Evolutionary conservation across 2,113 vertebrate genomes (phyloP), one percentile per base, ranked within the genome.

Genomic region (Saimiri boliviensis): DNA sequence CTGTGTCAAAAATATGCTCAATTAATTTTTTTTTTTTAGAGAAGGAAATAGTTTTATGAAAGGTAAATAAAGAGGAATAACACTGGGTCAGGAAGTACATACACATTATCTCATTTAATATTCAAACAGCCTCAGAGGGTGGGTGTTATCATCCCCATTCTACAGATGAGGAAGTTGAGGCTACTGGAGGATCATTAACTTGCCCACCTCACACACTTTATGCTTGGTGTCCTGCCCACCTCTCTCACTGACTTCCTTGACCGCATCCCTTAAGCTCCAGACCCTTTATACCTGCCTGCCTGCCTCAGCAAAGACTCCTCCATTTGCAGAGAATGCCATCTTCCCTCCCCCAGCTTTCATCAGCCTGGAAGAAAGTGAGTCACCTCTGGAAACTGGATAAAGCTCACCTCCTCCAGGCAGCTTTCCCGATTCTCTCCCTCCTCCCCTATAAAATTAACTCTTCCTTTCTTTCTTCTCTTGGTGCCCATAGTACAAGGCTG

Each of bases 41-140:
- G 89, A 97, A 84, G 70, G 92, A 96, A 90, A 92, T 82, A 66
- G 70, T 93, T 98, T 94, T 81, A 73, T 79, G 82, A 95, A 49
- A 32, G 76, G 42, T 76, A 79, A 86, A 79, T 56, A 86, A 94
- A 86, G 35, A 74, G 45, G 54, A 92, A 13, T 73, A 70, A 90
- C 20, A 9, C 54, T 74, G 89, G 86, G 21, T 80, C 11, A 27
- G 66, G 87, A 60, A 40, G 19, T 54, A 3, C 37, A 11, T 37
- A 13, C 73, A 58, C n/a, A 10, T 49, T 86, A 52, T 52, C n/a
- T 87, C 49, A 37, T 86, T 83, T 88, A 71, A 3, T 79, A 60
- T 70, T 89, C 68, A 93, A 71, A 63, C 42, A 85, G 63, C 58
- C 82, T 71, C 70, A 42, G 42, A 83, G 77, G 47, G 58, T 45